A percentile compares a stretch with the other conserved stretches of the same genome.
These are phyloP conservation scores for Branchinecta lynchi DNA, from an alignment of 1,140 invertebrate genomes.

Conservation along the genomic window DNA sequence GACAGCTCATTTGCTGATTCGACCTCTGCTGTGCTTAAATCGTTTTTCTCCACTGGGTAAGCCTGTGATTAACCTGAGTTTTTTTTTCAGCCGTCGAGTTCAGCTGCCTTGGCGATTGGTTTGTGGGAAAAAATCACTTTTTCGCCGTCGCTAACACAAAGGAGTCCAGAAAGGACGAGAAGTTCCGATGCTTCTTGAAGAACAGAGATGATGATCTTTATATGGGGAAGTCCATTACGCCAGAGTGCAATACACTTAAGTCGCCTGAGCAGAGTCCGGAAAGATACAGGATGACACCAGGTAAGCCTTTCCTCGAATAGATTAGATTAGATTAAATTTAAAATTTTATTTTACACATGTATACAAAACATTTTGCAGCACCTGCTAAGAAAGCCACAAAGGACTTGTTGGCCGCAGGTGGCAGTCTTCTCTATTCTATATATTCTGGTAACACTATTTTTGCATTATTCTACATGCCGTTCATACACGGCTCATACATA, in stretches of 20 bases:
- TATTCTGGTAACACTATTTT: too few relatives aligned
- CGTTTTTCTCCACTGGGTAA: too few relatives aligned
- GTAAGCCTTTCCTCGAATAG: slow-evolving; percentile 30
- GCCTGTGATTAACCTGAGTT: slow-evolving; percentile 21
- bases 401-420: too few relatives aligned
- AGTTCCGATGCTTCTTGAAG: slow-evolving; percentile 79
- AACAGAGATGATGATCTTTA: slow-evolving; percentile 85
- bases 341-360: too few relatives aligned
- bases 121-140: slow-evolving; percentile 84
- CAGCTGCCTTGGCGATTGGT: slow-evolving; percentile 87
- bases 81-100: slow-evolving; percentile 58
- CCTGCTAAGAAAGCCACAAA: too few relatives aligned
- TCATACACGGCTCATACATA: too few relatives aligned
- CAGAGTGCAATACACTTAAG: slow-evolving; percentile 78
- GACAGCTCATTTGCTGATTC: too few relatives aligned
- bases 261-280: slow-evolving; percentile 85
- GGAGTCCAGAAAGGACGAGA: slow-evolving; percentile 81
- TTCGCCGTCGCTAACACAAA: slow-evolving; percentile 88
- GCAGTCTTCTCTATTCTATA: neutral
- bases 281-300: slow-evolving; percentile 67
- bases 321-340: slow-evolving; percentile 12
- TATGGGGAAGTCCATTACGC: slow-evolving; percentile 75
- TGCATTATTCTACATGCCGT: too few relatives aligned
- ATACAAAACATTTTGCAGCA: too few relatives aligned
- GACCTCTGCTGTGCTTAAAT: too few relatives aligned